phyloP scores from a whole-genome alignment of 2,113 vertebrate genomes.

The Calyptommatus sinebrachiatus region DNA sequence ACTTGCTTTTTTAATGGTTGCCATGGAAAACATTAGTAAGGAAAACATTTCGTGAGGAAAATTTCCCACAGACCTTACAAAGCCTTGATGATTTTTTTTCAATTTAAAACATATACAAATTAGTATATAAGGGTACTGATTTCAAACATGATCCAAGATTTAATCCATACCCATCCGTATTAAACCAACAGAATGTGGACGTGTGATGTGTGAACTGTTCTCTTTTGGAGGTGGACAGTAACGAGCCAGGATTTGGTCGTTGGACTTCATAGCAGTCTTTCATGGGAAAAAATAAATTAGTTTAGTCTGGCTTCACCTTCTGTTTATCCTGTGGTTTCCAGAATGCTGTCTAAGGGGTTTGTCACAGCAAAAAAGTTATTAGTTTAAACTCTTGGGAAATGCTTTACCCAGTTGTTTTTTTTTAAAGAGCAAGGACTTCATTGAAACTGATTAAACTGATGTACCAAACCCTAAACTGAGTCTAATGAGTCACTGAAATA shows the following conservation, averaged over 20 bases:
- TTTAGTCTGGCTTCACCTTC: not conserved
- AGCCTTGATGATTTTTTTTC: not conserved
- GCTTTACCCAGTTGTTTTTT: too few species aligned
- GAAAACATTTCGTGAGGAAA: not conserved
- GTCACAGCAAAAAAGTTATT: not conserved
- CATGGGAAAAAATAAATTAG: not conserved
- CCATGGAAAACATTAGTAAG: conserved; percentile 10
- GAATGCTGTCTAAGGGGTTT: not conserved
- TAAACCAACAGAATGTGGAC: not conserved
- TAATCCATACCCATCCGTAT: not conserved
- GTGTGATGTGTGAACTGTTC: not conserved
- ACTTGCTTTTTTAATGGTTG: conserved; percentile 21
- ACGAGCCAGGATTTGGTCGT: not conserved
- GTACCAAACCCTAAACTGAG: not conserved
- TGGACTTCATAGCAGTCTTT: not conserved
- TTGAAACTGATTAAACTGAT: not conserved
- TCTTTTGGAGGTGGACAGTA: not conserved
- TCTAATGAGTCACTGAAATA: not conserved
- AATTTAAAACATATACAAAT: not conserved
- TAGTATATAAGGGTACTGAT: not conserved
- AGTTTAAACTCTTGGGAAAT: not conserved
- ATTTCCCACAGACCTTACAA: not conserved
- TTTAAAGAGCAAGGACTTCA: not conserved
- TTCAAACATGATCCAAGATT: not conserved
- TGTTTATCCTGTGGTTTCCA: not conserved